Evolutionary conservation across 1,140 invertebrate species (phyloP).

Genomic region (Drosophila bipectinata): DNA sequence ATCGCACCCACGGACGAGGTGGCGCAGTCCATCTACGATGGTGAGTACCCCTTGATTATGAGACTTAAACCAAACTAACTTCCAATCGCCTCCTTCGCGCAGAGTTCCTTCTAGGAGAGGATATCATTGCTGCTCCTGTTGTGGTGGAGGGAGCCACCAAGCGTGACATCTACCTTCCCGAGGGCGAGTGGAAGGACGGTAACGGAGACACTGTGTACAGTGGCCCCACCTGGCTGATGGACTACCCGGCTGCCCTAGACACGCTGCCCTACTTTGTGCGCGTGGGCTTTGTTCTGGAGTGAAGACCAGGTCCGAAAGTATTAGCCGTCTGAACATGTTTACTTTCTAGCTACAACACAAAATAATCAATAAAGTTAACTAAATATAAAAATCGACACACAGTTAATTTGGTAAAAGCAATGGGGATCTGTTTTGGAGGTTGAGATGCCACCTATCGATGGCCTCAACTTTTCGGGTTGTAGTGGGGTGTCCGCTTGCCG

Average conservation of each 20-base stretch:
- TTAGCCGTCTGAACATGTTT: constrained; percentile 2
- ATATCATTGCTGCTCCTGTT: constrained; percentile 94
- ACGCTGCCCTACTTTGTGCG: constrained; percentile 87
- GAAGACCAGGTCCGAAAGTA: background rate
- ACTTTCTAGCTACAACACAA: constrained; percentile 18
- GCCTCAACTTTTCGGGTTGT: constrained; percentile 2
- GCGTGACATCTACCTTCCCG: constrained; percentile 91
- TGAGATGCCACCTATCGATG: background rate
- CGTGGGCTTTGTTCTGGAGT: constrained; percentile 51
- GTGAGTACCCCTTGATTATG: constrained; percentile 83
- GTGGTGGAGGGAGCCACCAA: constrained; percentile 87
- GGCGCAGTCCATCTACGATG: constrained; percentile 88
- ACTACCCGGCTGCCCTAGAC: constrained; percentile 88
- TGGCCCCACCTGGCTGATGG: constrained; percentile 88
- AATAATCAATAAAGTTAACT: constrained; percentile 16
- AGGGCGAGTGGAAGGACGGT: constrained; percentile 88
- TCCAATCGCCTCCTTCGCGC: constrained; percentile 4
- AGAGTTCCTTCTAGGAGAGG: constrained; percentile 94
- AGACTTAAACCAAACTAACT: background rate
- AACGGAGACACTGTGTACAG: constrained; percentile 83
- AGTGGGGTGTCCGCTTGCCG: background rate
- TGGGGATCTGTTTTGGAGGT: background rate
- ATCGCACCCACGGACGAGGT: constrained; percentile 88
- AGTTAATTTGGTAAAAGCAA: constrained; percentile 52
- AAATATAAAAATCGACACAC: constrained; percentile 34